Evolutionary conservation across 2,797 vertebrate species (phyloP).

Genomic region (Amazona finschi): DNA sequence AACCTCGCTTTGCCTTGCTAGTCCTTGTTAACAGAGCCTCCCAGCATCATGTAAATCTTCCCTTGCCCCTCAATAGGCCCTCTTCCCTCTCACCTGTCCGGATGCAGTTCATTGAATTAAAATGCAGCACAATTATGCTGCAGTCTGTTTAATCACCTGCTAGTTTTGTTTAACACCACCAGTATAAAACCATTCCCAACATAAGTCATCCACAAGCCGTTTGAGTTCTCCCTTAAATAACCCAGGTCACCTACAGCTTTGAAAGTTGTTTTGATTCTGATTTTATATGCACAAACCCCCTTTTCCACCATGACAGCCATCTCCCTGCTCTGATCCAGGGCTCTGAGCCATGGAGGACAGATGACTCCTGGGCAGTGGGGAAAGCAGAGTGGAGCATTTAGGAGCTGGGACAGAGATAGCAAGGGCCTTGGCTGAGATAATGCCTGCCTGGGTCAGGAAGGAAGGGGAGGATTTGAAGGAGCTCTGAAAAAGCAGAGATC

Average conservation of each 20-base stretch:
- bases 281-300: background rate
- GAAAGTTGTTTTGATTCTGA: background rate
- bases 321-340: background rate
- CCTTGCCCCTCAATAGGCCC: fast-evolving
- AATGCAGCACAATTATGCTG: background rate
- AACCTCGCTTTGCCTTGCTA: background rate
- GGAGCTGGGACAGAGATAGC: background rate
- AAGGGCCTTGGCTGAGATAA: background rate
- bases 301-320: background rate
- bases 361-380: background rate
- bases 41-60: background rate
- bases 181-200: background rate
- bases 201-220: background rate
- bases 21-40: background rate
- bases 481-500: background rate
- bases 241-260: background rate
- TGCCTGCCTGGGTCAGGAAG: background rate
- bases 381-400: background rate
- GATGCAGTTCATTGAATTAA: background rate
- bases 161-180: background rate
- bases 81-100: background rate
- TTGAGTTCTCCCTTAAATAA: background rate
- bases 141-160: background rate
- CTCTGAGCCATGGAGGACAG: fast-evolving
- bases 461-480: background rate